Evolutionary conservation across 2,113 vertebrate species (phyloP).

Genomic region (Campylomormyrus numenius): DNA sequence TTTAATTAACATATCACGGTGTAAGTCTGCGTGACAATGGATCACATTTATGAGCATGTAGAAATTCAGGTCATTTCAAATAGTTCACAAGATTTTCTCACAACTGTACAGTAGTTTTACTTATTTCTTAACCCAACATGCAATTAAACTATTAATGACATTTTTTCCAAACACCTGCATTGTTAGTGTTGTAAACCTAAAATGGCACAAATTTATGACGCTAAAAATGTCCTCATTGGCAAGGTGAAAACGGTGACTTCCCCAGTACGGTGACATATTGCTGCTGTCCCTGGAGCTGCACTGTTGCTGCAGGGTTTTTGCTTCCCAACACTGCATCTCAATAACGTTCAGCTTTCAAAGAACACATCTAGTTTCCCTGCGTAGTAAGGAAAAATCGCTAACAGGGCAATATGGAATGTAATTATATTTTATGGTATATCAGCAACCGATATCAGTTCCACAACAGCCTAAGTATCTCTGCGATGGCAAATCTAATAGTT

Average conservation of each 20-base stretch:
- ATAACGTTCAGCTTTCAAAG: constrained; percentile 17
- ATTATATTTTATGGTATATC: constrained; percentile 15
- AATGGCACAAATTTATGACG: not conserved
- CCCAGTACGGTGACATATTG: not conserved
- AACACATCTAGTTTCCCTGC: not conserved
- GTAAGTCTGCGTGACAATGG: not conserved
- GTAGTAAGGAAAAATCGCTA: constrained; percentile 20
- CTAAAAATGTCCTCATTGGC: not conserved
- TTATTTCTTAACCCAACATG: not conserved
- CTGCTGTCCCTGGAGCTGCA: not conserved
- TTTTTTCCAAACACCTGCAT: not conserved
- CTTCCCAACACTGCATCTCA: constrained; percentile 6
- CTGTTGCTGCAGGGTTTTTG: not conserved
- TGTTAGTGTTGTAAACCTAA: not conserved
- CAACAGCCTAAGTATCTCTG: constrained; percentile 16
- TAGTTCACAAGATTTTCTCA: not conserved
- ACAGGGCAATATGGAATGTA: constrained; percentile 13
- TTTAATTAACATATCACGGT: not conserved
- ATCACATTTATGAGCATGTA: not conserved
- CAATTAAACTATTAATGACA: not conserved
- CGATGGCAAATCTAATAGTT: constrained; percentile 11
- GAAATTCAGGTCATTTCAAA: not conserved
- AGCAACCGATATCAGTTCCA: constrained; percentile 15
- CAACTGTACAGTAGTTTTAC: not conserved
- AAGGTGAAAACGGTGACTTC: not conserved